phyloP scores from a whole-genome alignment of 2,888 invertebrate genomes.

The Drosophila formosana region DNA sequence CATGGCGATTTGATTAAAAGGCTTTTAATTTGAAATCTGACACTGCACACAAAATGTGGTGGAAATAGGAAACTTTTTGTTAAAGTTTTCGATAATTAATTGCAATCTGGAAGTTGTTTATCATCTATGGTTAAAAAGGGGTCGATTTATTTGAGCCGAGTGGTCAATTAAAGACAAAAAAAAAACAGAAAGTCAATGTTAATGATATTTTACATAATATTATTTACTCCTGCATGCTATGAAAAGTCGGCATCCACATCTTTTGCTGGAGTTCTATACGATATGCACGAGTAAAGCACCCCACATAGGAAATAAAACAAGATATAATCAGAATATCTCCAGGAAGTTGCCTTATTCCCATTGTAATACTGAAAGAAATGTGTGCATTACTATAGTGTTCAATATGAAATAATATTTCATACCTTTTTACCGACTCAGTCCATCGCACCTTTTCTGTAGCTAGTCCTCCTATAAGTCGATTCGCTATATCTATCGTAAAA shows the following conservation, averaged over 20 bases:
- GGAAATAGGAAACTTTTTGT: no score
- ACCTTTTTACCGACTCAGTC: constrained; percentile 87
- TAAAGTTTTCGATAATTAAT: no score
- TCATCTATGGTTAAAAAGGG: no score
- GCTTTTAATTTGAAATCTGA: no score
- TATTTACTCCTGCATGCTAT: constrained; percentile 87
- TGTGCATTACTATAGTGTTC: neutral
- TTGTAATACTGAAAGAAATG: constrained; percentile 86
- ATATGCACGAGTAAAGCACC: constrained; percentile 95
- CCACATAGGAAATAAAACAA: constrained; percentile 97
- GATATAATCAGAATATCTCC: constrained; percentile 95
- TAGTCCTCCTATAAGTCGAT: constrained; percentile 95
- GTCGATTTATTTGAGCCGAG: no score
- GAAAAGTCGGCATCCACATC: constrained; percentile 93
- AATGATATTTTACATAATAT: neutral
- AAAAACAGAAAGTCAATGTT: no score
- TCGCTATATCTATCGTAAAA: constrained; percentile 95
- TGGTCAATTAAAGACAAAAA: no score
- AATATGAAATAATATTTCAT: no score
- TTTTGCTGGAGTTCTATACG: constrained; percentile 91
- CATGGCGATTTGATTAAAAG: no score
- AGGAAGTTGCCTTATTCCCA: constrained; percentile 91
- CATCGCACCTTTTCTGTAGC: constrained; percentile 96
- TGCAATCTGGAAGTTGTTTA: no score
- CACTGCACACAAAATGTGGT: no score